Percentiles rank a stretch among this genome's conserved stretches.
Conservation (phyloP, 1,140 invertebrate genomes). For the Octopus bimaculoides region DNA sequence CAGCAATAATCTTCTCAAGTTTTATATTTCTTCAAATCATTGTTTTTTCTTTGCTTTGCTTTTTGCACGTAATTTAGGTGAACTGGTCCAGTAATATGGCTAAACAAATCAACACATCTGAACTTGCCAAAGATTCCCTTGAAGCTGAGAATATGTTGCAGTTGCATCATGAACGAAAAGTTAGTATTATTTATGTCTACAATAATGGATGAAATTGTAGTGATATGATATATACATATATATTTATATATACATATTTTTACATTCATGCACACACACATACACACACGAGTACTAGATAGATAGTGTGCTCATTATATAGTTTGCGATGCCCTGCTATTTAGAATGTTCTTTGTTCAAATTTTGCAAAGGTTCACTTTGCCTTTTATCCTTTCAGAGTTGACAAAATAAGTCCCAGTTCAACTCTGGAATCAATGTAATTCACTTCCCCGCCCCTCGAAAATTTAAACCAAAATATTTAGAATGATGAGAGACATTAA, state of each 20-base stretch:
- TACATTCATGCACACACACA: not conserved
- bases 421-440: too few species aligned
- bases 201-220: not conserved
- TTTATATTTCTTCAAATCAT: not conserved
- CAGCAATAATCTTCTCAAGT: not conserved
- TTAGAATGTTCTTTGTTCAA: too few species aligned
- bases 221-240: not conserved
- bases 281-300: too few species aligned
- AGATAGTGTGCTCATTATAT: too few species aligned
- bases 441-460: too few species aligned
- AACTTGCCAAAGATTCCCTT: slow-evolving; percentile 96
- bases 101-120: slow-evolving; percentile 91
- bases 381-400: too few species aligned
- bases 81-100: slow-evolving; percentile 99
- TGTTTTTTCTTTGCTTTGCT: not conserved
- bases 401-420: too few species aligned
- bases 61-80: slow-evolving; percentile 56
- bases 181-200: slow-evolving; percentile 17
- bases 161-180: slow-evolving; percentile 90
- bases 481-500: too few species aligned
- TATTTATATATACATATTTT: not conserved
- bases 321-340: too few species aligned
- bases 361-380: too few species aligned
- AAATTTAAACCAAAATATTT: too few species aligned
- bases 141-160: slow-evolving; percentile 95